These are phyloP conservation scores for Pelosia muscerda DNA, from an alignment of 2,888 invertebrate genomes.

Conservation along the genomic window DNA sequence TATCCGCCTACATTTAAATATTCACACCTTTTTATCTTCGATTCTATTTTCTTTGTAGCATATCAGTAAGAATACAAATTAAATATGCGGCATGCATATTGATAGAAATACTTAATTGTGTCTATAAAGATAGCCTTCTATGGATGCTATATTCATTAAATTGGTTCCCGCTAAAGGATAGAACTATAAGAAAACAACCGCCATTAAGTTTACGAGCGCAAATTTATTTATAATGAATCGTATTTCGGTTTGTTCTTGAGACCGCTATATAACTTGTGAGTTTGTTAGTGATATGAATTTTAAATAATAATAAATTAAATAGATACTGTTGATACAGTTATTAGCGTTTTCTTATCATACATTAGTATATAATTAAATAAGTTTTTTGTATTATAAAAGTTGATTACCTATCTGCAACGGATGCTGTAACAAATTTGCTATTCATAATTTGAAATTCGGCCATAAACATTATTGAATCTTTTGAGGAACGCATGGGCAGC, in stretches of 20 bases:
- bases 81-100: constrained; percentile 37
- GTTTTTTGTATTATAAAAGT: neutral
- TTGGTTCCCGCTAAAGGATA: constrained; percentile 23
- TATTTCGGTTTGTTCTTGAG: neutral
- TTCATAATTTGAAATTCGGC: neutral
- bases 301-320: neutral
- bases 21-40: constrained; percentile 44
- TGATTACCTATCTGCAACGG: neutral
- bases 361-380: neutral
- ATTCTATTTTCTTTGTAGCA: constrained; percentile 24
- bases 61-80: constrained; percentile 36
- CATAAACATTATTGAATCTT: neutral
- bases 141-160: constrained; percentile 33
- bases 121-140: constrained; percentile 41
- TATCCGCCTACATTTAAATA: constrained; percentile 13
- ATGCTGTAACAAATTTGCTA: neutral
- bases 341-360: neutral
- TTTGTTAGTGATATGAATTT: neutral
- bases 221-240: constrained; percentile 26
- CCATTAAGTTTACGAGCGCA: constrained; percentile 28
- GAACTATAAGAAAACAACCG: constrained; percentile 12
- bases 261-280: neutral
- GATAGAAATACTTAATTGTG: constrained; percentile 40
- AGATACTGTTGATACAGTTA: neutral
- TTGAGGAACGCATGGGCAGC: no score